phyloP scores from a whole-genome alignment of 2,888 invertebrate species.

The Sinentomon sp. region DNA sequence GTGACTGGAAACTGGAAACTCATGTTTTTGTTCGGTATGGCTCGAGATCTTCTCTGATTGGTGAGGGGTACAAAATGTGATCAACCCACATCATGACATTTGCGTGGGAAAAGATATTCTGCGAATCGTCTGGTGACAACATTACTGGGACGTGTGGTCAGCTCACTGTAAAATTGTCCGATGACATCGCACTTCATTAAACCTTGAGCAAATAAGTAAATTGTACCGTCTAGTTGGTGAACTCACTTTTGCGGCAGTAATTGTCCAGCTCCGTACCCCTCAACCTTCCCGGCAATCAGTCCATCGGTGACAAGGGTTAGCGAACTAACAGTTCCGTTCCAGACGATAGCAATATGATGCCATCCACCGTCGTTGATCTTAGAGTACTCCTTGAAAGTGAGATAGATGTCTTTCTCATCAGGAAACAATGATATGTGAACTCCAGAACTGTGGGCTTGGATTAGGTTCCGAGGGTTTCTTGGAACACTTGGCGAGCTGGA shows the following conservation, averaged over 20 bases:
- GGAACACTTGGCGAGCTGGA: slow-evolving; percentile 48
- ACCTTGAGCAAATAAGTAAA: too few relatives aligned
- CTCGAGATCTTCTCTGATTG: too few relatives aligned
- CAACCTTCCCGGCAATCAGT: slow-evolving; percentile 68
- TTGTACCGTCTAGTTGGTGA: too few relatives aligned
- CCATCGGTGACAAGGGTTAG: slow-evolving; percentile 82
- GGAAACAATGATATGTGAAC: slow-evolving; percentile 69
- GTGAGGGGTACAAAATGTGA: too few relatives aligned
- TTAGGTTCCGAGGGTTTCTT: slow-evolving; percentile 35
- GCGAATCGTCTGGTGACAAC: too few relatives aligned
- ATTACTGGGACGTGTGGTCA: too few relatives aligned
- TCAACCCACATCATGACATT: too few relatives aligned
- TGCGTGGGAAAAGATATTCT: too few relatives aligned
- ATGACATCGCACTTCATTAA: too few relatives aligned
- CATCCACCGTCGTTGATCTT: slow-evolving; percentile 86
- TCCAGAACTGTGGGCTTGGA: slow-evolving; percentile 80
- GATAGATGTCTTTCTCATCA: slow-evolving; percentile 60
- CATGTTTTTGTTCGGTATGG: too few relatives aligned
- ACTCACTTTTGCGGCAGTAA: slow-evolving; percentile 54
- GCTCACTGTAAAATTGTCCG: too few relatives aligned
- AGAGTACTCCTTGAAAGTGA: slow-evolving; percentile 69
- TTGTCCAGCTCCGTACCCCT: slow-evolving; percentile 59
- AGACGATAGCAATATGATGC: slow-evolving; percentile 86
- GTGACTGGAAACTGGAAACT: too few relatives aligned
- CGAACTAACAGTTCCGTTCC: slow-evolving; percentile 66